Evolutionary conservation across 1,140 invertebrate genomes (phyloP), one percentile per base, ranked within the genome.

Genomic region (Nephila pilipes): DNA sequence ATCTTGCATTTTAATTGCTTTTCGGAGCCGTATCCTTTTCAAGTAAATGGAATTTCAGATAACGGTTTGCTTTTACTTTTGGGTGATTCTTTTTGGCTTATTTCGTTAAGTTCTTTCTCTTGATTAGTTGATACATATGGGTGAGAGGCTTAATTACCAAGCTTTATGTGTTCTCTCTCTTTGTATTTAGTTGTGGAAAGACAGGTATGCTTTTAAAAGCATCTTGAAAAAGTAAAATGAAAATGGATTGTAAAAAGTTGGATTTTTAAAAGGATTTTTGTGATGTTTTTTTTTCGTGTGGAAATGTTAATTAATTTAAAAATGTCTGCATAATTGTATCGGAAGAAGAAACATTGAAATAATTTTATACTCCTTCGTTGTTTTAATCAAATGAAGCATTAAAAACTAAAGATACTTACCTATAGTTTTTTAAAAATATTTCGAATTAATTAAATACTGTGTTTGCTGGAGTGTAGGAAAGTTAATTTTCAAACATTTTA

Each of bases 1-100:
- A 85, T 85, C 90, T 92, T 92, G 81, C 80, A 85, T 92, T 92
- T 92, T 92, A 92, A 92, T 92, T 92, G 90, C 80, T 69, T 85
- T 75, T 85, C 22, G 57, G 79, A 85, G 12, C 75, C 63, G 8
- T 65, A 85, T 92, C 81, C 75, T 81, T 90, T 90, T 58, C 69
- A 55, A 60, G 75, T 79, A 60, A 46, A 83, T 90, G 75, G 75
- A 60, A 90, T 81, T 81, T 38, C 69, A 57, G 65, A 38, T 90
- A 80, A 69, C 87, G 32, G 65, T 63, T 57, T 25, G 25, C 25
- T 87, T n/a, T 87, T 87, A 22, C 55, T 87, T 60, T 87, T 55
- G 16, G n/a, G 63, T 65, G 63, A 1, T 63, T 63, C 20, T 58
- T 79, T 55, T 87, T 36, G 58, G 16, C 29, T 20, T 87, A 10